Conservation (phyloP, 2,888 invertebrate species). For the Molanna angustata region DNA sequence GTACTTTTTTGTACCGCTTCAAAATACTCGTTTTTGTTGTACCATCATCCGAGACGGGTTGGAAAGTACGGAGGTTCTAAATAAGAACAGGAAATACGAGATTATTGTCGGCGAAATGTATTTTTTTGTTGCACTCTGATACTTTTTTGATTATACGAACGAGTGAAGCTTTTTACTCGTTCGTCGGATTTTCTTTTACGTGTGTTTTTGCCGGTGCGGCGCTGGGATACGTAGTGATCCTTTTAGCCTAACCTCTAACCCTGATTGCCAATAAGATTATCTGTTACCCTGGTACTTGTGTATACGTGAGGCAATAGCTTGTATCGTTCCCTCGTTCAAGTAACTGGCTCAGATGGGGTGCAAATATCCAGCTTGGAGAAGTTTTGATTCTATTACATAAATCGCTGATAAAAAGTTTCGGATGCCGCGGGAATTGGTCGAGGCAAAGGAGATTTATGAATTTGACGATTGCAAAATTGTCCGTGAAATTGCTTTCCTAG, state of each 20-base stretch:
- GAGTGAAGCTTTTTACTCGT: too few relatives aligned
- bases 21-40: too few relatives aligned
- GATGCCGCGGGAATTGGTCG: not conserved
- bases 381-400: conserved; percentile 10
- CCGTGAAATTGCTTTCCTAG: conserved; percentile 7
- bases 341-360: conserved; percentile 14
- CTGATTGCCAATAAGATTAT: conserved; percentile 33
- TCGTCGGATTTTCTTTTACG: too few relatives aligned
- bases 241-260: conserved; percentile 30
- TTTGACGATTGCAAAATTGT: conserved; percentile 11
- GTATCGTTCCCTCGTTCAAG: conserved; percentile 13
- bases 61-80: too few relatives aligned
- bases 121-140: too few relatives aligned
- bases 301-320: conserved; percentile 15
- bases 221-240: not conserved
- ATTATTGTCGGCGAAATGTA: too few relatives aligned
- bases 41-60: too few relatives aligned
- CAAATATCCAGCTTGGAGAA: conserved; percentile 13
- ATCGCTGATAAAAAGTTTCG: conserved; percentile 1
- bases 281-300: conserved; percentile 13
- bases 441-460: conserved; percentile 7
- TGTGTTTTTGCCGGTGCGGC: not conserved
- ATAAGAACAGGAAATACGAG: too few relatives aligned
- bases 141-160: too few relatives aligned
- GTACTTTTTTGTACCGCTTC: too few relatives aligned